These are phyloP conservation scores for Drosophila elegans DNA, from an alignment of 1,140 invertebrate genomes.

Conservation along the genomic window DNA sequence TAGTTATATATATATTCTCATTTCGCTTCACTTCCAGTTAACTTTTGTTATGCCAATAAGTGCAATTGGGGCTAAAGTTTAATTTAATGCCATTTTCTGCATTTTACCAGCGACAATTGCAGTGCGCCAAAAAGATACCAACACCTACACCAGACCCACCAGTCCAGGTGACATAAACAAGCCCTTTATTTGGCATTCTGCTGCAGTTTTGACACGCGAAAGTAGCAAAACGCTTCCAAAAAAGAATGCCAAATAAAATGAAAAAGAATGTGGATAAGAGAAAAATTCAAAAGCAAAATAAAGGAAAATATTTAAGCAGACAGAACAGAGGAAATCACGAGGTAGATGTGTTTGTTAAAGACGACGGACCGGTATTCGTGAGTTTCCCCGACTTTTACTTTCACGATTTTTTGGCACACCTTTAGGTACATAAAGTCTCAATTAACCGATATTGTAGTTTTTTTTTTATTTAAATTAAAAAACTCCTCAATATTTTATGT, in stretches of 20 bases:
- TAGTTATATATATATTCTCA: slow-evolving; percentile 5
- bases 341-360: slow-evolving; percentile 4
- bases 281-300: slow-evolving; percentile 22
- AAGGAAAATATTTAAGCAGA: slow-evolving; percentile 53
- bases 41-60: slow-evolving; percentile 24
- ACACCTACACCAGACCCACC: not conserved
- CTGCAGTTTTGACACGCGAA: slow-evolving; percentile 75
- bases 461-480: too few species aligned
- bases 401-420: not conserved
- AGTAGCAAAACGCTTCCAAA: slow-evolving; percentile 47
- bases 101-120: slow-evolving; percentile 58
- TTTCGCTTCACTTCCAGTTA: not conserved
- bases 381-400: not conserved
- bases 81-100: slow-evolving; percentile 59
- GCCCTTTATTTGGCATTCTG: slow-evolving; percentile 76
- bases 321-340: not conserved
- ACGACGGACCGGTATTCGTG: not conserved
- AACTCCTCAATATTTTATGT: too few species aligned
- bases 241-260: slow-evolving; percentile 24
- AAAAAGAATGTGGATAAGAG: slow-evolving; percentile 50
- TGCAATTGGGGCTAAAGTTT: slow-evolving; percentile 36
- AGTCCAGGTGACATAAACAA: slow-evolving; percentile 76
- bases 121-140: slow-evolving; percentile 4
- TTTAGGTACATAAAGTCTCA: too few species aligned
- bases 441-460: too few species aligned